phyloP scores from a whole-genome alignment of 2,888 invertebrate genomes.

The Eupithecia exiguata region DNA sequence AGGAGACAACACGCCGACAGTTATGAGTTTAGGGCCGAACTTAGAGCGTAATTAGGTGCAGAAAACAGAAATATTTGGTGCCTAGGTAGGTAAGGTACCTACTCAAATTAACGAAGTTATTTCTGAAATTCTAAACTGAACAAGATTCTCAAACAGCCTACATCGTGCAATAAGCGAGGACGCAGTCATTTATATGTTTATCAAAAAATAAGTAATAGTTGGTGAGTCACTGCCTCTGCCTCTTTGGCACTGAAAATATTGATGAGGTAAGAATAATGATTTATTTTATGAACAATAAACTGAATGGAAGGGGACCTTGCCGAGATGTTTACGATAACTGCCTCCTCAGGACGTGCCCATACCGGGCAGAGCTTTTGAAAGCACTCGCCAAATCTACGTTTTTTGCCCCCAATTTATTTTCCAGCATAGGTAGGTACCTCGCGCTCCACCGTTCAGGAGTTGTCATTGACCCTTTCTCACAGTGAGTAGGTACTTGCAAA shows the following conservation, averaged over 20 bases:
- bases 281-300: not conserved
- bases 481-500: no score
- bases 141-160: not conserved
- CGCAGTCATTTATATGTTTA: not conserved
- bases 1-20: not conserved
- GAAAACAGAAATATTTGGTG: not conserved
- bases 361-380: slow-evolving; percentile 22
- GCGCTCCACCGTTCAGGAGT: not conserved
- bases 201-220: not conserved
- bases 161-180: not conserved
- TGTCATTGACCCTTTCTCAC: not conserved
- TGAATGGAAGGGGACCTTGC: slow-evolving; percentile 21
- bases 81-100: no score
- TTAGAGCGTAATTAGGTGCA: not conserved
- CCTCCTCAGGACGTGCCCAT: slow-evolving; percentile 26
- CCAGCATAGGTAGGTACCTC: not conserved
- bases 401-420: not conserved
- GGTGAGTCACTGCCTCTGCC: no score
- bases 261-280: not conserved
- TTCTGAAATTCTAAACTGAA: not conserved
- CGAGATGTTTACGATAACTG: slow-evolving; percentile 17
- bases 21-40: not conserved
- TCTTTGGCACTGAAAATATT: slow-evolving; percentile 1
- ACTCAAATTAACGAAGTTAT: not conserved
- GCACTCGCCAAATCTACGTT: not conserved